Percentiles rank a stretch among this genome's conserved stretches.
phyloP scores from a whole-genome alignment of 2,888 invertebrate genomes.

The Drosophila subquinaria region DNA sequence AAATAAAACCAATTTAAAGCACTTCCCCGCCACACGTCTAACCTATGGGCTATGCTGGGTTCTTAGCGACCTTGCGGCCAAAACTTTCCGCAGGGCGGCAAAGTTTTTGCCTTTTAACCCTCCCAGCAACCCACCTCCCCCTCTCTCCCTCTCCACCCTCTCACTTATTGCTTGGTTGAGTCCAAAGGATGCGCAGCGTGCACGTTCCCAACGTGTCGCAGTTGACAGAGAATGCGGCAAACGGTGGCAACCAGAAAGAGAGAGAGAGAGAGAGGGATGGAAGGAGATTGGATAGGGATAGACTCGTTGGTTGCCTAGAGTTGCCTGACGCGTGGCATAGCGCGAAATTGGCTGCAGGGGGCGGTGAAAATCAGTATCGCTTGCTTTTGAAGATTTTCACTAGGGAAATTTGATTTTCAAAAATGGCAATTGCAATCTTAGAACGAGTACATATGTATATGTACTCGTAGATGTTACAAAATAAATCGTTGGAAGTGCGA shows the following conservation, averaged over 20 bases:
- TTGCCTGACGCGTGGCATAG: conserved; percentile 48
- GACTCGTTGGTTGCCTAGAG: conserved; percentile 21
- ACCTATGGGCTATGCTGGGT: conserved; percentile 58
- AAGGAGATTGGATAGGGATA: neutral
- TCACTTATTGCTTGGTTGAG: conserved; percentile 4
- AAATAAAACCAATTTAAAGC: conserved; percentile 75
- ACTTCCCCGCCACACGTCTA: conserved; percentile 22
- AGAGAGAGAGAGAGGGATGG: no score
- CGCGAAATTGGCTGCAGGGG: conserved; percentile 58
- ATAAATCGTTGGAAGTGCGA: conserved; percentile 3
- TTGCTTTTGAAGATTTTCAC: conserved; percentile 69
- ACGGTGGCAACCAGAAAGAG: neutral
- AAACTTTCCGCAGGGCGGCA: conserved; percentile 62
- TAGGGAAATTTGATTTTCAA: conserved; percentile 63
- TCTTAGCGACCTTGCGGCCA: conserved; percentile 68
- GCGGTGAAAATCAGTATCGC: conserved; percentile 56
- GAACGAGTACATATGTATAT: conserved; percentile 6
- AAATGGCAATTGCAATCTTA: conserved; percentile 44
- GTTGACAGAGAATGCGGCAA: conserved; percentile 30
- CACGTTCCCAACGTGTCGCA: conserved; percentile 56
- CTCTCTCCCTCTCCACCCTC: neutral
- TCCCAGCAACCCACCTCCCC: no score
- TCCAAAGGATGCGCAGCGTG: conserved; percentile 41
- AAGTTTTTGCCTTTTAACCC: conserved; percentile 49
- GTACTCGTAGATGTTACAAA: neutral